Evolutionary conservation across 2,113 vertebrate species (phyloP).

Genomic region (Chamaea fasciata): DNA sequence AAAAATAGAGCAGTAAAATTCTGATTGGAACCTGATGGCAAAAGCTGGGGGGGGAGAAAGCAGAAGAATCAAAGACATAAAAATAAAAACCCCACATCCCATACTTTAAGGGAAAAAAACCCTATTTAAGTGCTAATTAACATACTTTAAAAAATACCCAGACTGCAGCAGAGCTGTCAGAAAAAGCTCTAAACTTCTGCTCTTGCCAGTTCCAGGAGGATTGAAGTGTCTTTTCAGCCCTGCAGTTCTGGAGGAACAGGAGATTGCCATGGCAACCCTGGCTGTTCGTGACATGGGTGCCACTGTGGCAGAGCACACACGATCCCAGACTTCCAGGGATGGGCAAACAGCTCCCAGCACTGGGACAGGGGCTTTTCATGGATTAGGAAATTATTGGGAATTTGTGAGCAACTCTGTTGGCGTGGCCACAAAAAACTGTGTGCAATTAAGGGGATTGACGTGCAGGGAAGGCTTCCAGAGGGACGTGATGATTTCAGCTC

Average conservation of each 20-base stretch:
- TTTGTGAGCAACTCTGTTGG: background rate
- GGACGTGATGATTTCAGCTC: background rate
- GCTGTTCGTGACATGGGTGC: constrained; percentile 47
- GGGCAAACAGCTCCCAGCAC: background rate
- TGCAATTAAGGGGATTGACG: background rate
- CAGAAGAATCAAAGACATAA: constrained; percentile 49
- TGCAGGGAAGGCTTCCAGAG: background rate
- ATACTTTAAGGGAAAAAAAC: background rate
- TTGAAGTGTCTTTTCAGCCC: constrained; percentile 49
- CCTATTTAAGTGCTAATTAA: constrained; percentile 61
- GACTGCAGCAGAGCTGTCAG: constrained; percentile 60
- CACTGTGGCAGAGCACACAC: background rate
- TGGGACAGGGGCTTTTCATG: background rate
- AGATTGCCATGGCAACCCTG: constrained; percentile 55
- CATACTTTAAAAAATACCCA: constrained; percentile 56
- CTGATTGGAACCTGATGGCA: constrained; percentile 50
- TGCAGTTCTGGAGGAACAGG: background rate
- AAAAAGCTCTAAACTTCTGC: constrained; percentile 57
- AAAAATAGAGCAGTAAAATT: constrained; percentile 57
- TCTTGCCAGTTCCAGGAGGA: constrained; percentile 45
- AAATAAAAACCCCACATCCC: constrained; percentile 39
- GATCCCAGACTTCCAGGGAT: background rate
- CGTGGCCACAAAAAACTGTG: background rate
- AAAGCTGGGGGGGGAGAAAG: constrained; percentile 34
- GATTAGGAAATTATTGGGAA: background rate